Percentiles rank a stretch among this genome's conserved stretches.
Conservation (phyloP, 64 coral and sea anemone genomes). For the Actinia tenebrosa region DNA sequence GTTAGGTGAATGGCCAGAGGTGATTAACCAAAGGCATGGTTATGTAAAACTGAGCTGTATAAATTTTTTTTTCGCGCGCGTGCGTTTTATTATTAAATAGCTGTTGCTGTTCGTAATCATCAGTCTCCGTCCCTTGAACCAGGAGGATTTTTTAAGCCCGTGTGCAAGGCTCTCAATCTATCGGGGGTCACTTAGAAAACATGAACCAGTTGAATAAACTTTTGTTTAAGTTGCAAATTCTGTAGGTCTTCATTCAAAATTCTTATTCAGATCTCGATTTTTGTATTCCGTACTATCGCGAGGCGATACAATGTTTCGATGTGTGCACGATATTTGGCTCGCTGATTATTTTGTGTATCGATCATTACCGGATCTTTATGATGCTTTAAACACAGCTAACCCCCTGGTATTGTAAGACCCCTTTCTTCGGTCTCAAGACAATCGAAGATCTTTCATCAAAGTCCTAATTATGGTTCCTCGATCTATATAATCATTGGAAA, state of each 20-base stretch:
- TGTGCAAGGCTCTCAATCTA: background rate
- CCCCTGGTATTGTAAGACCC: background rate
- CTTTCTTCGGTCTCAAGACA: slow-evolving; percentile 15
- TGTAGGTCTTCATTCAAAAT: background rate
- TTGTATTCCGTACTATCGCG: background rate
- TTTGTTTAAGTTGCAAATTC: background rate
- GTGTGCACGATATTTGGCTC: background rate
- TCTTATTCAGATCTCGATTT: background rate
- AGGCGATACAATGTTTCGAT: background rate
- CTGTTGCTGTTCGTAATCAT: background rate
- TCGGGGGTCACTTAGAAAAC: background rate
- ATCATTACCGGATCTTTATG: slow-evolving; percentile 17
- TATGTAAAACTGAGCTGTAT: background rate
- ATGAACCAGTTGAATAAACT: background rate
- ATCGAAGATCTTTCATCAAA: slow-evolving; percentile 56
- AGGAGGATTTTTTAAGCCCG: background rate
- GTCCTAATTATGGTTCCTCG: slow-evolving; percentile 35
- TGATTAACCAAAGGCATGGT: background rate
- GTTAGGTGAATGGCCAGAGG: background rate
- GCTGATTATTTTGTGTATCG: background rate
- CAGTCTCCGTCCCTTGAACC: too few relatives aligned
- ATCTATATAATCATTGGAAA: slow-evolving; percentile 17
- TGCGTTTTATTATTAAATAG: background rate
- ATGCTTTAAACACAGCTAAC: background rate
- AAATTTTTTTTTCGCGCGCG: background rate